A percentile compares a stretch with the other conserved stretches of the same genome.
Conservation (phyloP, 2,797 vertebrate genomes). For the Coracias cyanogaster region DNA sequence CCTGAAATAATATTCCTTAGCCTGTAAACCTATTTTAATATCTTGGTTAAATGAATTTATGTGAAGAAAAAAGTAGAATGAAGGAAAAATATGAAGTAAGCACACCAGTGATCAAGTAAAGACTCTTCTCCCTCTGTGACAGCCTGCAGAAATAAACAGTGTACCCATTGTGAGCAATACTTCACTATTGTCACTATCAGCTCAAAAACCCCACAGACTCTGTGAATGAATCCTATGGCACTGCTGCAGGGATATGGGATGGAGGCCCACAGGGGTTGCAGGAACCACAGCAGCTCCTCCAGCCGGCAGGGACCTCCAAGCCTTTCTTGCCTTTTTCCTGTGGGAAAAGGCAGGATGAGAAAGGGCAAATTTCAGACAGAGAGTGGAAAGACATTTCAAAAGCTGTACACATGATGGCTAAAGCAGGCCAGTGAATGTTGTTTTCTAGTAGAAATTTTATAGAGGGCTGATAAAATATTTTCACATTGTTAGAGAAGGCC, state of each 20-base stretch:
- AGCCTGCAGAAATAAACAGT: background rate
- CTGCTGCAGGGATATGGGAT: background rate
- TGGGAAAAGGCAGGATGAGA: background rate
- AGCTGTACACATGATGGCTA: background rate
- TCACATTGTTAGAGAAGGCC: background rate
- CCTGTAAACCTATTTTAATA: background rate
- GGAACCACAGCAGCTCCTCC: background rate
- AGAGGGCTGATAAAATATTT: background rate
- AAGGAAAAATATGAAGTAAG: background rate
- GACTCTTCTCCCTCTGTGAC: background rate
- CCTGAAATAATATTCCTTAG: background rate
- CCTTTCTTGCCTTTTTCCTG: background rate
- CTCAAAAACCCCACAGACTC: background rate
- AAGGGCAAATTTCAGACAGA: background rate
- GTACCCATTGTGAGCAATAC: background rate
- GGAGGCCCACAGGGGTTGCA: accelerated
- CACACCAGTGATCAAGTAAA: background rate
- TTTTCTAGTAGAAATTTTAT: background rate
- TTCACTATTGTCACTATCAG: background rate
- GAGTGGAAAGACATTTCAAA: background rate
- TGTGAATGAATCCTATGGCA: background rate
- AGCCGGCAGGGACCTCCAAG: accelerated
- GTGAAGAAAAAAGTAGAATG: background rate
- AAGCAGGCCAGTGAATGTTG: background rate
- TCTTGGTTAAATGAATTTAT: background rate